phyloP scores from a whole-genome alignment of 2,113 vertebrate species.

The Hystrix cristata region DNA sequence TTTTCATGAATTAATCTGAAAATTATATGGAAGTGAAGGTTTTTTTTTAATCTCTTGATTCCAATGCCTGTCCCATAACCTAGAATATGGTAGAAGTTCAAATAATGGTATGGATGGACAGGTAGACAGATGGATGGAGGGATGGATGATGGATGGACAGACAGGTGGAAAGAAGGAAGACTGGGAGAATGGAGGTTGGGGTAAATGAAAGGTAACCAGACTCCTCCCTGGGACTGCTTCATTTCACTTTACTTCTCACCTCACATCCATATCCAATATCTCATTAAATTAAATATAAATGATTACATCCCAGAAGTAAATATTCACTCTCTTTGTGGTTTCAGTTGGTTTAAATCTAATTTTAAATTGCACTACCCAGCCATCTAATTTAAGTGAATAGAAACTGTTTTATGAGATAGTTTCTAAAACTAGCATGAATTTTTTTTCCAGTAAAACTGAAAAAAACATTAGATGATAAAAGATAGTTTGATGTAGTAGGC shows the following conservation, averaged over 20 bases:
- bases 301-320: not conserved
- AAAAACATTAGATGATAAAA: slow-evolving; percentile 8
- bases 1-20: not conserved
- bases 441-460: slow-evolving; percentile 15
- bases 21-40: not conserved
- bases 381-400: slow-evolving; percentile 15
- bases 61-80: not conserved
- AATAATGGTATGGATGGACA: not conserved
- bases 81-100: not conserved
- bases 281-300: slow-evolving; percentile 28
- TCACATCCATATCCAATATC: not conserved
- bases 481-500: not conserved
- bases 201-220: not conserved
- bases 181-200: not conserved
- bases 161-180: not conserved
- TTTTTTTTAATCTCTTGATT: not conserved
- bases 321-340: not conserved
- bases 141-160: not conserved
- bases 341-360: slow-evolving; percentile 22
- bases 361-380: not conserved
- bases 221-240: not conserved
- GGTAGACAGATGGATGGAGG: not conserved
- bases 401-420: slow-evolving; percentile 51
- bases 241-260: not conserved
- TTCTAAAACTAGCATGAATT: not conserved